Conservation (phyloP, 2,113 vertebrate genomes). For the Axis porcinus region DNA sequence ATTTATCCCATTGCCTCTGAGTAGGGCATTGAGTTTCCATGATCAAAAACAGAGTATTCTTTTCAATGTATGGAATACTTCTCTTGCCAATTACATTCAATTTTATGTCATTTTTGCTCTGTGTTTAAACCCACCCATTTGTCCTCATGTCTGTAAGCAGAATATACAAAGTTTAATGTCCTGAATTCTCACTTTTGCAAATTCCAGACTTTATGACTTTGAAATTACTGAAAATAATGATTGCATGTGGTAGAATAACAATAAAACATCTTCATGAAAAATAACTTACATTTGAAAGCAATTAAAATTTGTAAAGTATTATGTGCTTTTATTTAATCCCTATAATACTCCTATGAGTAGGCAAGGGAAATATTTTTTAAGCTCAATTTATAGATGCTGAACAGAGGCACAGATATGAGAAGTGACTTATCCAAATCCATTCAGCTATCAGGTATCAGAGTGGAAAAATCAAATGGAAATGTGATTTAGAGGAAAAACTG, state of each 20-base stretch:
- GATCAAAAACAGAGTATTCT: not conserved
- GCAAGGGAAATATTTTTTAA: not conserved
- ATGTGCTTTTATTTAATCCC: not conserved
- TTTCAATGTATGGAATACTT: not conserved
- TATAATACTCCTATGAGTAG: not conserved
- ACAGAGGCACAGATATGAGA: not conserved
- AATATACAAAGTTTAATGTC: not conserved
- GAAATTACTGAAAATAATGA: not conserved
- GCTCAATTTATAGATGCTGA: not conserved
- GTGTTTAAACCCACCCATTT: not conserved
- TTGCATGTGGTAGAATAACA: not conserved
- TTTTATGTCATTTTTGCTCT: not conserved
- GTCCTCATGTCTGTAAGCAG: not conserved
- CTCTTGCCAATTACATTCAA: not conserved
- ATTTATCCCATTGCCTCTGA: not conserved
- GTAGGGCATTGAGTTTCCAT: not conserved
- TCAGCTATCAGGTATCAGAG: not conserved
- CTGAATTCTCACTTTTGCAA: not conserved
- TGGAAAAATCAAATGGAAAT: not conserved
- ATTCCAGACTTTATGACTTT: not conserved
- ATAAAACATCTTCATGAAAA: not conserved
- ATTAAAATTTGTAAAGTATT: not conserved
- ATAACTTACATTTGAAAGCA: not conserved
- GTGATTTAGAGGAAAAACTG: not conserved
- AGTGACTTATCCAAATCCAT: not conserved